Conservation (phyloP, 2,113 vertebrate species). For the Numenius arquata region DNA sequence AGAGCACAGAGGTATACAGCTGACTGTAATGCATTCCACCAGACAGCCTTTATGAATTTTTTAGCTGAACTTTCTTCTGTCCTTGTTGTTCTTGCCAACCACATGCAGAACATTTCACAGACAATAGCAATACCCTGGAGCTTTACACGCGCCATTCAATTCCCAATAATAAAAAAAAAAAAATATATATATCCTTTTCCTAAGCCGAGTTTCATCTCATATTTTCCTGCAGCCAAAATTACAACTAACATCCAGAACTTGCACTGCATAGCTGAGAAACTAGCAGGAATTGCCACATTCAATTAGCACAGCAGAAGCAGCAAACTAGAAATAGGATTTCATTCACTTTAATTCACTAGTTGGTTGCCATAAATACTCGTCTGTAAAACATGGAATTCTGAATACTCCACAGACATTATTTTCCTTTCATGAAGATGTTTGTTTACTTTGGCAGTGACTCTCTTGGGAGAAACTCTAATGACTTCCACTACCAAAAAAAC, state of each 20-base stretch:
- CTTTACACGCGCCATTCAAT: background rate
- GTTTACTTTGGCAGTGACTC: constrained; percentile 59
- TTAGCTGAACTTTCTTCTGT: constrained; percentile 47
- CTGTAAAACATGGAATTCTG: constrained; percentile 34
- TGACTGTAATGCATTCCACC: constrained; percentile 27
- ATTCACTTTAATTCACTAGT: constrained; percentile 46
- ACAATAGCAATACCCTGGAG: constrained; percentile 3
- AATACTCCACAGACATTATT: constrained; percentile 54
- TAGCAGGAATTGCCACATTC: constrained; percentile 19
- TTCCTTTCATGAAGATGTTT: constrained; percentile 58
- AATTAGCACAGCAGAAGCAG: constrained; percentile 22
- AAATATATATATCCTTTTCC: background rate
- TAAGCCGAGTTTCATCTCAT: background rate
- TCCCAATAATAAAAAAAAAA: constrained; percentile 15
- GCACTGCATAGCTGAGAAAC: constrained; percentile 8
- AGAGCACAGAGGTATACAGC: constrained; percentile 20
- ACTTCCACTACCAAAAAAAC: constrained; percentile 30
- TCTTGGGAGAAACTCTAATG: constrained; percentile 60
- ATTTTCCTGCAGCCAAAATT: constrained; percentile 46
- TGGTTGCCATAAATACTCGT: constrained; percentile 35
- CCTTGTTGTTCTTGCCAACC: constrained; percentile 56
- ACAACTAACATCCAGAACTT: background rate
- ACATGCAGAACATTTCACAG: constrained; percentile 50
- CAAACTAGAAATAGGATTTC: constrained; percentile 24
- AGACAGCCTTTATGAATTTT: constrained; percentile 41